Evolutionary conservation across 2,113 vertebrate genomes (phyloP), one percentile per base, ranked within the genome.

Genomic region (Picathartes gymnocephalus): DNA sequence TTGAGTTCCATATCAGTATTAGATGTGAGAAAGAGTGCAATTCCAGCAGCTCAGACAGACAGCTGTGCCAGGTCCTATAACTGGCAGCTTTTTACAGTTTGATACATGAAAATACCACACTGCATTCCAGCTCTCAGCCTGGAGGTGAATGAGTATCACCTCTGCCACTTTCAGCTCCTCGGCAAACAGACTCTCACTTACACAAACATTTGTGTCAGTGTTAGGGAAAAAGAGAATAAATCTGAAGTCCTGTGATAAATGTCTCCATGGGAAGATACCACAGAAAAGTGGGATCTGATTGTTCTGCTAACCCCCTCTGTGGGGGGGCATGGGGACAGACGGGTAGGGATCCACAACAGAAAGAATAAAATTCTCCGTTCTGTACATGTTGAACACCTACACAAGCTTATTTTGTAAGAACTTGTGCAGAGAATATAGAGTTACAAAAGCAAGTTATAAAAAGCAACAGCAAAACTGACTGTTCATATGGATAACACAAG

Each of bases 71-170:
- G 61, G 30, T 57, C 40, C 45, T 72, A 23, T 25, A 78, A 70
- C 22, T 10, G 22, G 31, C 7, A 81, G 64, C n/a, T 19, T 84
- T 88, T 91, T 72, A 61, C 21, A 60, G 17, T 57, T 31, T 37
- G 33, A 40, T 44, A 71, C 1, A 5, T 8, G 27, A 50, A 90
- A 95, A 78, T 25, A 47, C 21, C 53, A 33, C n/a, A 5, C 4
- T 33, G 28, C 0, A 0, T 9, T 56, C 40, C 74, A 68, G 56
- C 30, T 74, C 48, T 51, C 60, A 25, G 40, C 11, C 33, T 1
- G 1, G 42, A 89, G 47, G 51, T 47, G 66, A 94, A 60, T 18
- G 48, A 89, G 23, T 25, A n/a, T 51, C 51, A 88, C 48, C 66
- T 80, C 45, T 88, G 62, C 28, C 35, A 45, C 48, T 68, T 78